Evolutionary conservation across 2,888 invertebrate species (phyloP).

Genomic region (Hipparchia sbordonii): DNA sequence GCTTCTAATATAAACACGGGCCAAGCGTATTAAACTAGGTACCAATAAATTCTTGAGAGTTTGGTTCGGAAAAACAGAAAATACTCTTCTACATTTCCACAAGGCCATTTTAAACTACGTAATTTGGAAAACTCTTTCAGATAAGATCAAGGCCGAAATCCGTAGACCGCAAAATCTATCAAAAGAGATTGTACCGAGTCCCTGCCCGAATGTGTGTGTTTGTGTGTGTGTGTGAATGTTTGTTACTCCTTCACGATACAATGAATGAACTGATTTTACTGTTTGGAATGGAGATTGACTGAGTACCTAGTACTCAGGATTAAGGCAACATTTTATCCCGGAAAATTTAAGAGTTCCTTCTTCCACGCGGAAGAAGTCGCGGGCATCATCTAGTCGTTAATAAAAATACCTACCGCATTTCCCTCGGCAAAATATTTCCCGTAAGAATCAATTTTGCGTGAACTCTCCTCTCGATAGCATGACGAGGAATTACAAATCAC

Average conservation of each 20-base stretch:
- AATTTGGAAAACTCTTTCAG: neutral
- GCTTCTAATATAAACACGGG: no score
- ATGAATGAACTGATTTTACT: no score
- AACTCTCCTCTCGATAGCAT: slow-evolving; percentile 57
- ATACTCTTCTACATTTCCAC: neutral
- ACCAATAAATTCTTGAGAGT: no score
- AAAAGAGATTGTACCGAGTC: neutral
- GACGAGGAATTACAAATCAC: slow-evolving; percentile 70
- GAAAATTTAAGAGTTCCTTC: no score
- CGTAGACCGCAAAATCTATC: neutral
- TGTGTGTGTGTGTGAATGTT: no score
- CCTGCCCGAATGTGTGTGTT: no score
- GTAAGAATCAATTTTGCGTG: slow-evolving; percentile 36
- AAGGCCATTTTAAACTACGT: neutral
- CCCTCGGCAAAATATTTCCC: neutral
- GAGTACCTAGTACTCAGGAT: no score
- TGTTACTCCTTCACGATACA: no score
- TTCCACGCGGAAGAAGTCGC: no score
- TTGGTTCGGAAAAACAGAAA: neutral
- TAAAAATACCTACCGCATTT: slow-evolving; percentile 6
- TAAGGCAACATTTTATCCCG: no score
- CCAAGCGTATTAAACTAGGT: no score
- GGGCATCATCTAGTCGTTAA: neutral
- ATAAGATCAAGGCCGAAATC: neutral
- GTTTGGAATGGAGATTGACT: no score